Base-by-base conservation (phyloP, 2,113 vertebrate species). In the Ancistrus triradiatus region DNA sequence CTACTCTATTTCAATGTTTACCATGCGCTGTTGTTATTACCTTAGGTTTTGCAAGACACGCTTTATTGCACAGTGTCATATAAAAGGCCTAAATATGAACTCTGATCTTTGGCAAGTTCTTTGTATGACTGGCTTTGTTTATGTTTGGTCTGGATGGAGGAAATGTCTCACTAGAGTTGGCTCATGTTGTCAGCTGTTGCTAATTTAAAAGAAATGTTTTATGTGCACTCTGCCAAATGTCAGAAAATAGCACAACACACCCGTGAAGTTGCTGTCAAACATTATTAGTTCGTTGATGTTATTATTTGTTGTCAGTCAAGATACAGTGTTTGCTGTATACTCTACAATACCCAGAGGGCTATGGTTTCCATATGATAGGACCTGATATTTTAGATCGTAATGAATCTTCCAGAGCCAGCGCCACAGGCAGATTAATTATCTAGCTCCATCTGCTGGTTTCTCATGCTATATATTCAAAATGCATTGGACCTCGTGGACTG, bases 401-500 rank as follows among this genome's bases (percentile, higher is more conserved):
- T n/a, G n/a, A n/a, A n/a, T n/a, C n/a, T n/a, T n/a, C 27, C 27
- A 31, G 7, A 31, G 3, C 7, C 3, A 31, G 31, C 7, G 18
- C 51, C 18, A 37, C 28, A 33, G 27, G 25, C 21, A 33, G 10
- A 8, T 48, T 63, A 38, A 25, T 46, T 47, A 44, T 65, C 55
- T 65, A 65, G 68, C 55, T 37, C 68, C 61, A 59, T 59, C 68
- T 70, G 17, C 61, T 53, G 68, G 59, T n/a, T n/a, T n/a, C n/a
- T n/a, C n/a, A n/a, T n/a, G n/a, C n/a, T n/a, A n/a, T n/a, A n/a
- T n/a, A n/a, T n/a, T n/a, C n/a, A n/a, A n/a, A n/a, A n/a, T n/a
- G n/a, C n/a, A n/a, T n/a, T n/a, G n/a, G n/a, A n/a, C n/a, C n/a
- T n/a, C n/a, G n/a, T n/a, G n/a, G n/a, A n/a, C n/a, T n/a, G n/a